A percentile compares a stretch with the other conserved stretches of the same genome.
These are phyloP conservation scores for Gymnothorax javanicus DNA, from an alignment of 2,797 vertebrate genomes.

Conservation along the genomic window DNA sequence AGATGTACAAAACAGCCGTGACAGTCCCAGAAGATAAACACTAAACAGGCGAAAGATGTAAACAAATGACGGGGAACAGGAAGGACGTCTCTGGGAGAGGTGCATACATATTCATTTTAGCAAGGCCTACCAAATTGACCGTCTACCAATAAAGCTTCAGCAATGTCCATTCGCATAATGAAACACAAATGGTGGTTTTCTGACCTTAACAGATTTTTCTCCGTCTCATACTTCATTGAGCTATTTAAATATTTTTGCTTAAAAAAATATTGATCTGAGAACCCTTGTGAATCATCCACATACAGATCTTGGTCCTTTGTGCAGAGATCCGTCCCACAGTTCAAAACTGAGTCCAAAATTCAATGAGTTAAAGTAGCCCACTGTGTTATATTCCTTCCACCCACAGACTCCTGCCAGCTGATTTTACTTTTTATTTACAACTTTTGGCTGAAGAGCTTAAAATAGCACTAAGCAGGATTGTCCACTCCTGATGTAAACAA, in stretches of 20 bases:
- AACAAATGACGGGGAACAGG: conserved; percentile 47
- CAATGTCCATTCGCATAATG: conserved; percentile 2
- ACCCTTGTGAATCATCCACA: not conserved
- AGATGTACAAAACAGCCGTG: conserved; percentile 45
- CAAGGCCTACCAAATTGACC: not conserved
- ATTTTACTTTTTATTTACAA: no score
- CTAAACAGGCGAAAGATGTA: no score
- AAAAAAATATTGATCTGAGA: not conserved
- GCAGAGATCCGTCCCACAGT: not conserved
- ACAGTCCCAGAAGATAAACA: no score
- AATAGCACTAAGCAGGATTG: no score
- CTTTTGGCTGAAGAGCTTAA: no score
- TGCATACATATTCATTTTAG: not conserved
- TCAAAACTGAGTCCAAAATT: not conserved
- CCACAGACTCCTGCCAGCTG: no score
- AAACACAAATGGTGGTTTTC: not conserved
- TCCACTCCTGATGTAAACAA: not conserved
- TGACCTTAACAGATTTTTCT: not conserved
- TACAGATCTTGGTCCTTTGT: not conserved
- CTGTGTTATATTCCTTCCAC: no score
- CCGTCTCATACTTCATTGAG: not conserved
- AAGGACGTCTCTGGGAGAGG: not conserved
- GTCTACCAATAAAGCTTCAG: not conserved
- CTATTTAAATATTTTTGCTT: not conserved
- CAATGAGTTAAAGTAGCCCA: not conserved